Conservation (phyloP, 2,888 invertebrate genomes). For the Xanthia togata region DNA sequence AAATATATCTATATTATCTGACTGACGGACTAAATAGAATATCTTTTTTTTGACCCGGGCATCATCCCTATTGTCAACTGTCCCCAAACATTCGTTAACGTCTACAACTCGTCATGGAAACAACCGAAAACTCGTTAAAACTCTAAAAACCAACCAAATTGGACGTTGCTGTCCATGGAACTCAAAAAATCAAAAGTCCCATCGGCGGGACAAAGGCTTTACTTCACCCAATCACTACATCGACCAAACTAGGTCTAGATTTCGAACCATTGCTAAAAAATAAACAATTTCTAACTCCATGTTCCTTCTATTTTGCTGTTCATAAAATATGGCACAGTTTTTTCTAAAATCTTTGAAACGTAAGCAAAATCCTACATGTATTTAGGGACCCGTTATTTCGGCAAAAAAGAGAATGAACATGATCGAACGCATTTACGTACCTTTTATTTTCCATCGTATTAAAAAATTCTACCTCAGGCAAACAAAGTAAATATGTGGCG, state of each 20-base stretch:
- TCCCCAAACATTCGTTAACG: background rate
- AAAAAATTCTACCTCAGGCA: constrained; percentile 25
- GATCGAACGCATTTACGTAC: constrained; percentile 26
- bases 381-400: constrained; percentile 33
- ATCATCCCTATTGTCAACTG: too few species aligned
- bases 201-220: background rate
- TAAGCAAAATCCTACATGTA: constrained; percentile 37
- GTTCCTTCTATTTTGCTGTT: background rate
- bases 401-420: constrained; percentile 33
- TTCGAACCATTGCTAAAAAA: background rate
- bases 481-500: background rate
- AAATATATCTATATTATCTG: too few species aligned
- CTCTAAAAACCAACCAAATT: background rate
- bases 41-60: too few species aligned
- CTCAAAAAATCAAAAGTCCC: constrained; percentile 17
- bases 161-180: constrained; percentile 15
- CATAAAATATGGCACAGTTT: constrained; percentile 35
- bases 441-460: constrained; percentile 18
- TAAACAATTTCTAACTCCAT: background rate
- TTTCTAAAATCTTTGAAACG: constrained; percentile 19
- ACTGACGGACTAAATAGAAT: too few species aligned
- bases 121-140: constrained; percentile 24
- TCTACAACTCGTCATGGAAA: background rate
- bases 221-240: background rate
- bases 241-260: background rate